phyloP scores from a whole-genome alignment of 1,140 invertebrate species.

The Temnothorax nylanderi region DNA sequence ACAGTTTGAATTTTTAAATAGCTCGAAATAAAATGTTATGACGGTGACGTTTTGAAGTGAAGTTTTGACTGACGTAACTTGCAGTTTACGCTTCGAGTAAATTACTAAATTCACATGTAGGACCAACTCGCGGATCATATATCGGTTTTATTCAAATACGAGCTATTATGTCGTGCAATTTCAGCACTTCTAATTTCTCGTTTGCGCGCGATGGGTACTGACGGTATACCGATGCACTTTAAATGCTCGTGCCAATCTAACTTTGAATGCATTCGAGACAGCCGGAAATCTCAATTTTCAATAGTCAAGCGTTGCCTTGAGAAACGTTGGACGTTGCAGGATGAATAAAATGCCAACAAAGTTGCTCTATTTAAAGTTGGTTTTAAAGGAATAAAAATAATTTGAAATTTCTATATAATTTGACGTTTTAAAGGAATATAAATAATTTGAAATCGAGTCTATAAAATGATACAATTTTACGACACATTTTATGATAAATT shows the following conservation, averaged over 20 bases:
- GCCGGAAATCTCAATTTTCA: slow-evolving; percentile 10
- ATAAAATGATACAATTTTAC: background rate
- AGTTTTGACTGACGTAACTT: background rate
- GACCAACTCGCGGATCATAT: background rate
- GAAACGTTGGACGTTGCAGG: background rate
- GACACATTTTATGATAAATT: background rate
- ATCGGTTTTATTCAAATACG: background rate
- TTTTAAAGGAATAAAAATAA: background rate
- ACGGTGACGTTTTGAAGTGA: background rate
- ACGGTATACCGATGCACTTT: background rate
- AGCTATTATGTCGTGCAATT: background rate
- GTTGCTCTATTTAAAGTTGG: background rate
- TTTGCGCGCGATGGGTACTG: background rate
- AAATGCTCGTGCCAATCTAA: slow-evolving; percentile 11
- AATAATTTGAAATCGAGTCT: background rate
- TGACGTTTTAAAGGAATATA: too few relatives aligned
- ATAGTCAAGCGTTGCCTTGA: background rate
- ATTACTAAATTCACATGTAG: background rate
- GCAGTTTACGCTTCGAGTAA: background rate
- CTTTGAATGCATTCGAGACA: slow-evolving; percentile 11
- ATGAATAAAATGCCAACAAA: background rate
- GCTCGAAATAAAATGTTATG: background rate
- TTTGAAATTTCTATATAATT: background rate
- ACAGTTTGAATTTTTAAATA: background rate
- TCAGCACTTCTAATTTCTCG: background rate